Evolutionary conservation across 2,797 vertebrate species (phyloP).

Genomic region (Cryptoblepharus egeriae): DNA sequence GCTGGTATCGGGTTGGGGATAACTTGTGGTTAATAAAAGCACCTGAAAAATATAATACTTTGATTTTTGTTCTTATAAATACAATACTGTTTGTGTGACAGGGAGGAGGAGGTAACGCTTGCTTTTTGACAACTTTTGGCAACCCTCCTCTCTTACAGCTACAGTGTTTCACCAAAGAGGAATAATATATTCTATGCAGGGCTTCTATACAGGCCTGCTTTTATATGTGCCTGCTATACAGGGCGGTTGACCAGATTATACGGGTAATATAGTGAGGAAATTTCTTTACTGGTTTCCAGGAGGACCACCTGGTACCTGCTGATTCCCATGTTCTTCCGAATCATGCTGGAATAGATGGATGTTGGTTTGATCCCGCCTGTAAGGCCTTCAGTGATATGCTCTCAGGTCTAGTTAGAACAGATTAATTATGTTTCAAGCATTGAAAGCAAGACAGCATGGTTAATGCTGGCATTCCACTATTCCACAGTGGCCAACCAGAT

Average conservation of each 20-base stretch:
- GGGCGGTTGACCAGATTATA: too few species aligned
- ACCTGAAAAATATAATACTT: neutral
- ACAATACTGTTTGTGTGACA: neutral
- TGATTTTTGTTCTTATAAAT: too few species aligned
- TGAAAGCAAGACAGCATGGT: too few species aligned
- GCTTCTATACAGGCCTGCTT: too few species aligned
- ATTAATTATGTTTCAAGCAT: neutral
- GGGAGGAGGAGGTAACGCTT: too few species aligned
- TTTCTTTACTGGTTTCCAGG: too few species aligned
- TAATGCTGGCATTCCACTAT: neutral
- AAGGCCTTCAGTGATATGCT: too few species aligned
- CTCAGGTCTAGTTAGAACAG: too few species aligned
- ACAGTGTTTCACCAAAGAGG: too few species aligned
- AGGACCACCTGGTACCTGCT: neutral
- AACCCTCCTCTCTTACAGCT: neutral
- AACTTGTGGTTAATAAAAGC: neutral
- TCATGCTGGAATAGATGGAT: neutral
- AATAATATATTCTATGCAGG: too few species aligned
- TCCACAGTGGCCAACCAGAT: neutral
- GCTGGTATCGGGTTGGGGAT: accelerated
- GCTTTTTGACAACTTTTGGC: neutral
- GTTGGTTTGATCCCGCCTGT: neutral
- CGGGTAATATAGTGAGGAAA: too few species aligned
- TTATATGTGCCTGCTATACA: too few species aligned
- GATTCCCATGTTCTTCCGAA: neutral